Evolutionary conservation across 2,888 invertebrate species (phyloP).

Genomic region (Syrphus vitripennis): DNA sequence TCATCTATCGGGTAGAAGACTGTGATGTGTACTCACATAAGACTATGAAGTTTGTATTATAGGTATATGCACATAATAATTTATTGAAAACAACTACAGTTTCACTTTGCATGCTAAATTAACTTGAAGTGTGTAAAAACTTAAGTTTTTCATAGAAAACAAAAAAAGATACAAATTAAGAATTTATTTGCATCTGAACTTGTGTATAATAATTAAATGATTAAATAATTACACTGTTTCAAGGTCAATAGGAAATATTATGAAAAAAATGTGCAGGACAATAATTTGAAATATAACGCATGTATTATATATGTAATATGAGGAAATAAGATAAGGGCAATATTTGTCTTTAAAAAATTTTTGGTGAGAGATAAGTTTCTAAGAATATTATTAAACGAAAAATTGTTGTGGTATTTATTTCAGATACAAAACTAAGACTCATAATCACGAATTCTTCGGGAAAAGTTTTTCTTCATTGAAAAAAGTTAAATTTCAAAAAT

Average conservation of each 20-base stretch:
- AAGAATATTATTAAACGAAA: too few relatives aligned
- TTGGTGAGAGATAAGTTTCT: too few relatives aligned
- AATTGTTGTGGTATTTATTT: too few relatives aligned
- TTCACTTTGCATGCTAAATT: background rate
- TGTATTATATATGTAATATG: too few relatives aligned
- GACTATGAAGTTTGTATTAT: background rate
- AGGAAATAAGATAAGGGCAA: too few relatives aligned
- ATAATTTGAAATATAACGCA: background rate
- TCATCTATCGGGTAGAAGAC: background rate
- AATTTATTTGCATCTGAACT: background rate
- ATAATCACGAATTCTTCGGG: too few relatives aligned
- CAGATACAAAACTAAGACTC: too few relatives aligned
- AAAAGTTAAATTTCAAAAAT: too few relatives aligned
- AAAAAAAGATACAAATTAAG: background rate
- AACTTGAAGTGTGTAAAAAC: background rate
- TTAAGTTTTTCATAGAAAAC: background rate
- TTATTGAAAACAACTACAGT: background rate
- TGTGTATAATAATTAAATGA: constrained; percentile 13
- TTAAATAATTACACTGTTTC: background rate
- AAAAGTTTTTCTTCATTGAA: too few relatives aligned
- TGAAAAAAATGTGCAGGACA: background rate
- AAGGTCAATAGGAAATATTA: background rate
- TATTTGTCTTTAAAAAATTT: too few relatives aligned
- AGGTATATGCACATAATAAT: too few relatives aligned
- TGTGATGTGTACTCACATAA: background rate